Percentiles rank a stretch among this genome's conserved stretches.
Evolutionary conservation across 2,888 invertebrate genomes (phyloP).

Genomic region (Meandrusa payeni): DNA sequence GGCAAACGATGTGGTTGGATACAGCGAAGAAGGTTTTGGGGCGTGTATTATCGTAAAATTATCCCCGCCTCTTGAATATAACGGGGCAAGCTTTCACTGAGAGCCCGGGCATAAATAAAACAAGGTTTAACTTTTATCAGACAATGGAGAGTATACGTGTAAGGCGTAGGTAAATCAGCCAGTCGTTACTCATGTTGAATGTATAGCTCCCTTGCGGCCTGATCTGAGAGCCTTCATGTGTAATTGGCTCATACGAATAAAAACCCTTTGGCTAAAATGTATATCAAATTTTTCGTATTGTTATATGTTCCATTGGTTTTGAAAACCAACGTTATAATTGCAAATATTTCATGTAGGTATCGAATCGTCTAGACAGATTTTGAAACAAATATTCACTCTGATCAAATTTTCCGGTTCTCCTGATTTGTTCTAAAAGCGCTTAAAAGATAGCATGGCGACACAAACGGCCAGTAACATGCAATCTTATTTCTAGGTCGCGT

Average conservation of each 20-base stretch:
- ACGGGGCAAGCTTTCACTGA: conserved; percentile 1
- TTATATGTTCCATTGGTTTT: not conserved
- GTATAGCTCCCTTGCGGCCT: conserved; percentile 18
- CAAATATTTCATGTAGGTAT: not conserved
- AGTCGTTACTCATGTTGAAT: conserved; percentile 21
- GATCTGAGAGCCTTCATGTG: conserved; percentile 17
- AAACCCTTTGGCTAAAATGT: not conserved
- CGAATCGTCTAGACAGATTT: not conserved
- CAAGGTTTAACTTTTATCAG: conserved; percentile 14
- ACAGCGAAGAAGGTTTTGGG: not conserved
- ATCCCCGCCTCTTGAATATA: not conserved
- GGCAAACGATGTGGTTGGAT: conserved; percentile 1
- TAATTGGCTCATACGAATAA: conserved; percentile 13
- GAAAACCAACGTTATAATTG: not conserved
- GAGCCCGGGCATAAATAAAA: conserved; percentile 10
- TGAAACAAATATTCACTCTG: not conserved
- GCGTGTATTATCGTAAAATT: conserved; percentile 5
- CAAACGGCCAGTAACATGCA: too few relatives aligned
- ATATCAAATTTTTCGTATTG: conserved; percentile 3
- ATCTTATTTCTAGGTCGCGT: too few relatives aligned
- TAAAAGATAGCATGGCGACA: too few relatives aligned
- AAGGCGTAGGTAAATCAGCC: conserved; percentile 23
- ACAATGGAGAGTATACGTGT: not conserved
- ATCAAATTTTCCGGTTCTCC: not conserved
- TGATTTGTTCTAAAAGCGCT: too few relatives aligned